Evolutionary conservation across 1,140 invertebrate species (phyloP).

Genomic region (Proctacanthus coquilletti): DNA sequence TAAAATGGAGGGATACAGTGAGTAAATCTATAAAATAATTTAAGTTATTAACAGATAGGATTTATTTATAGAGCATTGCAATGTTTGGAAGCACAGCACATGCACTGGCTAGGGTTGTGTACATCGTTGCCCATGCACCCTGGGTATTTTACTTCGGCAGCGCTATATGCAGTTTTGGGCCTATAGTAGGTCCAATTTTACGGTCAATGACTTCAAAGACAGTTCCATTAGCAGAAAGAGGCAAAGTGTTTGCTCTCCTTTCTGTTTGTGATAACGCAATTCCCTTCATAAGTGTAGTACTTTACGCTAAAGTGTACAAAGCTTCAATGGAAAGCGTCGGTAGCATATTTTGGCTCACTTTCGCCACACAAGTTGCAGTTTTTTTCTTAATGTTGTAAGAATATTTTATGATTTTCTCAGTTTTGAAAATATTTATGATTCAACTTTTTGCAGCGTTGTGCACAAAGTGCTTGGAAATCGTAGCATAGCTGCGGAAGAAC

Average conservation of each 20-base stretch:
- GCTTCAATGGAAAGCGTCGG: slow-evolving; percentile 39
- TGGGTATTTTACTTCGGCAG: slow-evolving; percentile 49
- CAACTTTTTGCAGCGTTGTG: slow-evolving; percentile 14
- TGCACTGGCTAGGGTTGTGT: slow-evolving; percentile 47
- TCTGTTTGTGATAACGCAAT: slow-evolving; percentile 62
- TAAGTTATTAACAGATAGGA: neutral
- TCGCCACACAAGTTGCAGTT: slow-evolving; percentile 46
- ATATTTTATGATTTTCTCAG: slow-evolving; percentile 5
- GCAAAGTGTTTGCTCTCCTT: slow-evolving; percentile 57
- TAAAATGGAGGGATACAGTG: slow-evolving; percentile 49
- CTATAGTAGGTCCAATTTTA: slow-evolving; percentile 53
- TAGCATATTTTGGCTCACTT: slow-evolving; percentile 52
- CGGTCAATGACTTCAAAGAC: slow-evolving; percentile 61
- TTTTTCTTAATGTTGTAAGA: slow-evolving; percentile 47
- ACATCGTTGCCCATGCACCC: slow-evolving; percentile 35
- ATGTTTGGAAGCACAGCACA: slow-evolving; percentile 50
- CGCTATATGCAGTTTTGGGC: slow-evolving; percentile 47
- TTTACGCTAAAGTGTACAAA: slow-evolving; percentile 55
- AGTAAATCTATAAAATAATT: slow-evolving; percentile 3
- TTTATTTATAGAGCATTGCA: slow-evolving; percentile 37
- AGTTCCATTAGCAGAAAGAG: slow-evolving; percentile 46
- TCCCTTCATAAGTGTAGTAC: slow-evolving; percentile 47
- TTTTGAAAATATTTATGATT: slow-evolving; percentile 5
- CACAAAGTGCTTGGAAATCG: slow-evolving; percentile 19
- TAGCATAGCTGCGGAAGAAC: slow-evolving; percentile 16